A percentile compares a stretch with the other conserved stretches of the same genome.
Conservation (phyloP, 2,113 vertebrate species). For the Zonotrichia leucophrys region DNA sequence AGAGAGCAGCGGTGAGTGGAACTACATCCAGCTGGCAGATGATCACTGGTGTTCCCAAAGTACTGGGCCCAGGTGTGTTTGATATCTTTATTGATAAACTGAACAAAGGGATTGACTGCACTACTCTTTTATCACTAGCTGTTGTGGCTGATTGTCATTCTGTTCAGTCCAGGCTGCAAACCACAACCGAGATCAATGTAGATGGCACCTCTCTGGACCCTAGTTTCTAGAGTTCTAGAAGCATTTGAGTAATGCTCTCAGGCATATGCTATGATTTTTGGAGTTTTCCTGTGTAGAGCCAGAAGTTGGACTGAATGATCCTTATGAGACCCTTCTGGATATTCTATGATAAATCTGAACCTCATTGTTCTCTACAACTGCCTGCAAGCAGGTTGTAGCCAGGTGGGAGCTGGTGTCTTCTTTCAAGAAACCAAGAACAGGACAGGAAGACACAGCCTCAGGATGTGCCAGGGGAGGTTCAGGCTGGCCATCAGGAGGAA, state of each 20-base stretch:
- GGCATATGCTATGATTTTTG: not conserved
- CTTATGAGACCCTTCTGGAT: not conserved
- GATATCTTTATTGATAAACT: too few species aligned
- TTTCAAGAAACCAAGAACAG: not conserved
- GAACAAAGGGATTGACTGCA: accelerated
- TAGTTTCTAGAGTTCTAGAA: not conserved
- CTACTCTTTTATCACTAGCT: not conserved
- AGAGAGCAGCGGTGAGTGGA: not conserved
- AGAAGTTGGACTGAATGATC: not conserved
- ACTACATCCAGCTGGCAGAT: not conserved
- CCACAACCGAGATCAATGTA: not conserved
- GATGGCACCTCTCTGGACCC: too few species aligned
- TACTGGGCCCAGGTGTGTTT: not conserved
- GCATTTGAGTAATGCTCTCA: not conserved
- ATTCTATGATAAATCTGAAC: not conserved
- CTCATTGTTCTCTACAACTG: not conserved
- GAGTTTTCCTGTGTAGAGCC: not conserved
- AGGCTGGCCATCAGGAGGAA: not conserved
- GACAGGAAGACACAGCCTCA: not conserved
- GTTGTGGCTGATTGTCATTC: too few species aligned
- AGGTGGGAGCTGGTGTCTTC: not conserved
- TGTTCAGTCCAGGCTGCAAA: not conserved
- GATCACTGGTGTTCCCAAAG: too few species aligned
- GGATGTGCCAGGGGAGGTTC: not conserved
- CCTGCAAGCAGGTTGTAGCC: not conserved